Evolutionary conservation across 2,113 vertebrate genomes (phyloP).

Genomic region (Sceloporus tristichus): DNA sequence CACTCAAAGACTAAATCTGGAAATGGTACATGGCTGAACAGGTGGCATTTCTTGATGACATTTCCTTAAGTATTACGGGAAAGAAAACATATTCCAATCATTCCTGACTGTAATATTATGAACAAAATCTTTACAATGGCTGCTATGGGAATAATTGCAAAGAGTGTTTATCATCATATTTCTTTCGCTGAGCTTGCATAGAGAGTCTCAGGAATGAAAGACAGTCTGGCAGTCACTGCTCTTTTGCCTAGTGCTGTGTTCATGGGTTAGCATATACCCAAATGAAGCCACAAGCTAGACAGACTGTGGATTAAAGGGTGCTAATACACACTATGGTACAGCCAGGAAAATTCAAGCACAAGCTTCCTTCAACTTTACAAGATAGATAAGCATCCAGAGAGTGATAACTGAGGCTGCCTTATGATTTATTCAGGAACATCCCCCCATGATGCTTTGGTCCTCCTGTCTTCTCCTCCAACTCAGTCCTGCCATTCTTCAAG

Average conservation of each 20-base stretch:
- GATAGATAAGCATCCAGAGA: not conserved
- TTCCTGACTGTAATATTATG: conserved; percentile 53
- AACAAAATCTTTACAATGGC: conserved; percentile 42
- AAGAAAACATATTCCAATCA: conserved; percentile 22
- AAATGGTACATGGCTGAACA: conserved; percentile 18
- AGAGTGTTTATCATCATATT: conserved; percentile 48
- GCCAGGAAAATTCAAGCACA: conserved; percentile 25
- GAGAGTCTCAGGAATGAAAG: conserved; percentile 64
- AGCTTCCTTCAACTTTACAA: not conserved
- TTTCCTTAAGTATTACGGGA: conserved; percentile 33
- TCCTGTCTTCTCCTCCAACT: not conserved
- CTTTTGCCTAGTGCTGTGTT: not conserved
- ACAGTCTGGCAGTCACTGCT: conserved; percentile 49
- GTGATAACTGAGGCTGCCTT: not conserved
- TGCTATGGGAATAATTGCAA: conserved; percentile 52
- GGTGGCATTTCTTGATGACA: conserved; percentile 22
- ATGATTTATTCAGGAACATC: not conserved
- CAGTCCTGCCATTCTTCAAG: too few species aligned
- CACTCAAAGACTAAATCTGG: conserved; percentile 11
- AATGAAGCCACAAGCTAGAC: conserved; percentile 51
- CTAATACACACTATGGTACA: conserved; percentile 24
- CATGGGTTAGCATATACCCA: conserved; percentile 39
- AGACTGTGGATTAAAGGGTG: conserved; percentile 36
- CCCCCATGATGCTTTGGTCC: not conserved
- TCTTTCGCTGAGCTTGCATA: conserved; percentile 58